These are phyloP conservation scores for Sceloporus undulatus DNA, from an alignment of 2,113 vertebrate genomes.

Conservation along the genomic window DNA sequence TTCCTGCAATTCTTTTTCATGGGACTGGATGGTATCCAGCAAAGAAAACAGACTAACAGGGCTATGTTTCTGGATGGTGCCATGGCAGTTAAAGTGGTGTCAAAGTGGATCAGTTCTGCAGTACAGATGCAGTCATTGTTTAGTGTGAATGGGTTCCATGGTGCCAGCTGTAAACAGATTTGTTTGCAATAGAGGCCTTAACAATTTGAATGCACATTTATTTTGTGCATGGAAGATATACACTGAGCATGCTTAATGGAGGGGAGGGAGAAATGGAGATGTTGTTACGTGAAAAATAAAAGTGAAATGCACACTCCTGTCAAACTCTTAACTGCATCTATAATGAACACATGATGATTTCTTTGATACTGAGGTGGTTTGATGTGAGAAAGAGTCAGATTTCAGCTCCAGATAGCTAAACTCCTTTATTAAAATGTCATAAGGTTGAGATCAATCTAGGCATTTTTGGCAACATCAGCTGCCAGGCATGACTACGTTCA, in stretches of 20 bases:
- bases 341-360: conserved; percentile 25
- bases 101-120: too few relatives aligned
- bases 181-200: neutral
- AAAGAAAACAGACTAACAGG: too few relatives aligned
- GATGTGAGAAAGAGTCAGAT: conserved; percentile 44
- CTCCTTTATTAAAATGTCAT: conserved; percentile 20
- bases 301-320: conserved; percentile 2
- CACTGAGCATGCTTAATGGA: too few relatives aligned
- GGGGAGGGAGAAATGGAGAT: neutral
- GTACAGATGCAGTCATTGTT: too few relatives aligned
- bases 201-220: neutral
- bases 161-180: neutral
- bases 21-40: too few relatives aligned
- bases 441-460: conserved; percentile 18
- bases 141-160: too few relatives aligned
- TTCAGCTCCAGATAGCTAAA: conserved; percentile 30
- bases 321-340: conserved; percentile 32
- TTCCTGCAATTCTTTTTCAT: too few relatives aligned
- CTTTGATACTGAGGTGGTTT: conserved; percentile 21
- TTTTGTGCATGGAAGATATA: too few relatives aligned
- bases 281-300: conserved; percentile 1
- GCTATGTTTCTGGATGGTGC: too few relatives aligned
- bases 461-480: conserved; percentile 45
- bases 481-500: conserved; percentile 42
- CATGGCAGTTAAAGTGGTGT: too few relatives aligned